Evolutionary conservation across 92 coral and sea anemone species (phyloP).

Genomic region (Phymanthus crucifer): DNA sequence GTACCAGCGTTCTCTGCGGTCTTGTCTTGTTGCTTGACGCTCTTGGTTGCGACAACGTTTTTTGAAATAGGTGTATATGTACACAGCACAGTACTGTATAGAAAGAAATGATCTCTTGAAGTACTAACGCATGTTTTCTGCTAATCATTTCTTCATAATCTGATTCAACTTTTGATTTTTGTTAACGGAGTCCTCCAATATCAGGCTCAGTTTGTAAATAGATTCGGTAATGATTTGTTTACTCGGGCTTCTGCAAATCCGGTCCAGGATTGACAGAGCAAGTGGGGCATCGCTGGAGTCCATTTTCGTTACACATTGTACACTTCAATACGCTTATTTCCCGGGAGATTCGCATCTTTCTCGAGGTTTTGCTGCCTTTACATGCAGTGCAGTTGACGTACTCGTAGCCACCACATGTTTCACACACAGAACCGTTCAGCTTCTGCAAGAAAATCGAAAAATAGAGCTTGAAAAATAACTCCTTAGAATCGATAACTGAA

Average conservation of each 20-base stretch:
- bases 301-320: constrained; percentile 92
- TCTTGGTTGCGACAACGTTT: too few relatives aligned
- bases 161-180: background rate
- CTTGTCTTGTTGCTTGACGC: too few relatives aligned
- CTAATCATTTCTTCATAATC: background rate
- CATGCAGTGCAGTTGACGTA: constrained; percentile 82
- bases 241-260: background rate
- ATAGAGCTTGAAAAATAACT: background rate
- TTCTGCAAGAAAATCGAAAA: constrained; percentile 7
- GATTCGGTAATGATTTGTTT: background rate
- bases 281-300: constrained; percentile 79
- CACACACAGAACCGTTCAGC: constrained; percentile 50
- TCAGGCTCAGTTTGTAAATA: background rate
- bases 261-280: constrained; percentile 38
- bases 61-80: too few relatives aligned
- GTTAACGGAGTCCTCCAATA: background rate
- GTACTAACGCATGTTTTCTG: too few relatives aligned
- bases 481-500: too few relatives aligned
- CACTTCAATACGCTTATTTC: constrained; percentile 84
- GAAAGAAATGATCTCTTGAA: background rate
- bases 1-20: too few relatives aligned
- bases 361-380: constrained; percentile 87
- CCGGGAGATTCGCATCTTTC: constrained; percentile 85
- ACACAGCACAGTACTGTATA: background rate
- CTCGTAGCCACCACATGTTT: constrained; percentile 87